Conservation (phyloP, 2,797 vertebrate genomes). For the Micropoecilia bifurca region DNA sequence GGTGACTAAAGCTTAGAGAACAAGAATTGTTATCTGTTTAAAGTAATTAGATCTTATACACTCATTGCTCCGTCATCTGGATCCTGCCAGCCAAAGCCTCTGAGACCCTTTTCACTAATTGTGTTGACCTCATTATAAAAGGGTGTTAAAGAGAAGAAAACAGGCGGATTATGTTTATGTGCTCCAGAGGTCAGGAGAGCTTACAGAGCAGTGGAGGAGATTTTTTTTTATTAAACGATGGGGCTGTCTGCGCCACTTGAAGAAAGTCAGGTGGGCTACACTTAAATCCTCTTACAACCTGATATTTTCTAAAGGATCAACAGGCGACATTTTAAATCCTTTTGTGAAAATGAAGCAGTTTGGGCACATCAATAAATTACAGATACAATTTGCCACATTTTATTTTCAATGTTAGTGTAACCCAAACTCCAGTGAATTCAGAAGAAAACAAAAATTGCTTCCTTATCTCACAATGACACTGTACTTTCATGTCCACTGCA, state of each 20-base stretch:
- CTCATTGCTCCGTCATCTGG: slow-evolving; percentile 12
- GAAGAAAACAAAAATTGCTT: not conserved
- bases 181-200: slow-evolving; percentile 47
- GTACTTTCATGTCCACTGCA: not conserved
- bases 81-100: slow-evolving; percentile 25
- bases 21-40: slow-evolving; percentile 43
- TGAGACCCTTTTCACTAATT: slow-evolving; percentile 53
- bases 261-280: slow-evolving; percentile 45
- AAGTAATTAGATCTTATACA: slow-evolving; percentile 58
- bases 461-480: not conserved
- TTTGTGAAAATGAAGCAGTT: not conserved
- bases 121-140: slow-evolving; percentile 61
- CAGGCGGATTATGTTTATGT: slow-evolving; percentile 51
- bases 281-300: slow-evolving; percentile 71
- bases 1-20: slow-evolving; percentile 44
- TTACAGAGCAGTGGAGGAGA: slow-evolving; percentile 56
- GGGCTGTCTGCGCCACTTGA: slow-evolving; percentile 24
- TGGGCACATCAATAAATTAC: not conserved
- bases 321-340: not conserved
- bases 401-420: not conserved
- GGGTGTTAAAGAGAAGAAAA: slow-evolving; percentile 57
- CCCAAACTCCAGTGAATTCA: not conserved
- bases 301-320: slow-evolving; percentile 27
- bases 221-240: slow-evolving; percentile 42
- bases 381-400: not conserved